Base-by-base conservation (phyloP, 2,888 invertebrate species). In the Polylopha cassiicola region DNA sequence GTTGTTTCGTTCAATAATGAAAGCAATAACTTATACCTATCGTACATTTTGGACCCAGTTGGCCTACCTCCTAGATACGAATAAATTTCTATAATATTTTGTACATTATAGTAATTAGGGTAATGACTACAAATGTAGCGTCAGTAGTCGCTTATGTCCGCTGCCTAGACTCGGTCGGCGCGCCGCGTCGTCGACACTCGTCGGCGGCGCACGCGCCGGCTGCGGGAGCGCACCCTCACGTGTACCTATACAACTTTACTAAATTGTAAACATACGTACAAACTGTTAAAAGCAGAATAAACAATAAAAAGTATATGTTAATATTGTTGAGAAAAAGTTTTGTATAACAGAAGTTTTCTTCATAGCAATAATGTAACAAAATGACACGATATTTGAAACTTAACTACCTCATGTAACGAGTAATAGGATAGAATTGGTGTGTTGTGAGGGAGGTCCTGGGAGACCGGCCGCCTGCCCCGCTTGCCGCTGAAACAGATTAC, bases 391-490 rank as follows among this genome's bases (percentile, higher is more conserved):
- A 63, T 64, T 60, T 66, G 78, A 61, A 82, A 84, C 77, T 66
- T 60, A 81, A 74, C 84, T 85, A 85, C 84, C 84, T 85, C 84
- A 84, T 68, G 58, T 76, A 74, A 75, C 72, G 72, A 73, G 73
- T 78, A 68, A 71, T 78, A 76, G 64, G 53, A 55, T 67, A 65
- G 66, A 65, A 60, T 50, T 51, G 64, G 50, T 50, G 63, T 61
- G 70, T 63, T 70, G 65, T 68, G 68, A 60, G 58, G 53, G 58
- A 50, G 56, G 36, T 57, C 48, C 47, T 52, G 50, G 50, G 33
- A 48, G 48, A 55, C 46, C 42, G 45, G 41, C 47, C 44, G 33
- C 43, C 47, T 42, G 37, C 48, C 43, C 41, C 43, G 34, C 39
- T 30, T 30, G 28, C 42, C 24, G 33, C 34, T 32, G 46, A 36